A percentile compares a stretch with the other conserved stretches of the same genome.
Evolutionary conservation across 1,140 invertebrate species (phyloP).

Genomic region (Stegodyphus dumicola): DNA sequence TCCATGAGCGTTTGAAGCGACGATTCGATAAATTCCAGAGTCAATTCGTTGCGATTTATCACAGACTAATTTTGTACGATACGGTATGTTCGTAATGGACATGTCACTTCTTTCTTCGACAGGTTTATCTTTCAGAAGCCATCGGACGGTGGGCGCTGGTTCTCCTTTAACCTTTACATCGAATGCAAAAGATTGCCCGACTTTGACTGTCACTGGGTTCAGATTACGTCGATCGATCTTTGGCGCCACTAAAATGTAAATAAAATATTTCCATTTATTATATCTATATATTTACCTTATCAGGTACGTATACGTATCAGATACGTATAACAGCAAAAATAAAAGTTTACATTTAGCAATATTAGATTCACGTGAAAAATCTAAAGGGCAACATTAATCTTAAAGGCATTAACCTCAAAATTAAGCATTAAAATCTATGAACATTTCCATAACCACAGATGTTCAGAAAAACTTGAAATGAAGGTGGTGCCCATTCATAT

Average conservation of each 20-base stretch:
- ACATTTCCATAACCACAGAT: no score
- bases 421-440: no score
- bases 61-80: slow-evolving; percentile 67
- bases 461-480: no score
- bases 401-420: no score
- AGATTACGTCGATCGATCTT: slow-evolving; percentile 94
- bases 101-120: slow-evolving; percentile 59
- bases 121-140: slow-evolving; percentile 64
- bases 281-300: no score
- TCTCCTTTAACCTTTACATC: slow-evolving; percentile 68
- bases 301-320: no score
- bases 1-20: slow-evolving; percentile 72
- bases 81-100: slow-evolving; percentile 66
- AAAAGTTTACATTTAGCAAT: no score
- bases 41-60: slow-evolving; percentile 71
- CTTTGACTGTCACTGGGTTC: slow-evolving; percentile 82
- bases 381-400: no score
- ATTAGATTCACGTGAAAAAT: no score
- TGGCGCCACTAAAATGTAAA: slow-evolving; percentile 78
- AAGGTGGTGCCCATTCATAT: no score
- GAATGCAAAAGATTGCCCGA: slow-evolving; percentile 68
- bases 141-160: slow-evolving; percentile 66
- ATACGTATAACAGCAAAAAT: no score
- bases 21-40: slow-evolving; percentile 69
- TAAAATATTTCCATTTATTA: no score